These are phyloP conservation scores for Manduca sexta DNA, from an alignment of 1,140 invertebrate genomes.

Conservation along the genomic window DNA sequence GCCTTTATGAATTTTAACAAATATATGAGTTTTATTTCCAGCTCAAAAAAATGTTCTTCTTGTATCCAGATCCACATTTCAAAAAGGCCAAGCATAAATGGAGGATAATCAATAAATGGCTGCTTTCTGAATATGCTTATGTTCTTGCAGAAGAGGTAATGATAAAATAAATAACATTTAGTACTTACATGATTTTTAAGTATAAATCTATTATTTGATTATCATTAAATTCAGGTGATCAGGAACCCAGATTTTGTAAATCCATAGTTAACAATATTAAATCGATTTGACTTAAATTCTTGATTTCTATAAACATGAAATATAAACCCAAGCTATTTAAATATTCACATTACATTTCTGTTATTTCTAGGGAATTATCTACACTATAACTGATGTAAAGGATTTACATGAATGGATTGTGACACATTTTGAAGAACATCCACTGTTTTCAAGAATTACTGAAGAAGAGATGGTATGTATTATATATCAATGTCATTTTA, in stretches of 20 bases:
- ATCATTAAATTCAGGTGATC: no score
- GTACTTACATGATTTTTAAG: background rate
- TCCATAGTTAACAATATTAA: no score
- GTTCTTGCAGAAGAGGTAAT: slow-evolving; percentile 86
- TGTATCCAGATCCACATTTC: slow-evolving; percentile 99
- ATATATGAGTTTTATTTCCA: slow-evolving; percentile 67
- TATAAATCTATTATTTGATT: no score
- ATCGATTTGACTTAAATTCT: no score
- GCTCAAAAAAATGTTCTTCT: slow-evolving; percentile 98
- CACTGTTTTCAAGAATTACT: slow-evolving; percentile 86
- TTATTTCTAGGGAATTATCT: slow-evolving; percentile 86
- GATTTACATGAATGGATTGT: slow-evolving; percentile 99
- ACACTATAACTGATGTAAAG: slow-evolving; percentile 98
- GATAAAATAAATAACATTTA: background rate
- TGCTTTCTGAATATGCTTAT: slow-evolving; percentile 98
- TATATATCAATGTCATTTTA: background rate
- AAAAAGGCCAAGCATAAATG: slow-evolving; percentile 99
- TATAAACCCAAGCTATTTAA: no score
- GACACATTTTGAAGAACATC: slow-evolving; percentile 92
- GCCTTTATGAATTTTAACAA: background rate
- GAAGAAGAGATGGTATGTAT: slow-evolving; percentile 83
- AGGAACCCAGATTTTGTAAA: no score
- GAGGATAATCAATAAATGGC: slow-evolving; percentile 95
- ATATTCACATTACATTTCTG: slow-evolving; percentile 1
- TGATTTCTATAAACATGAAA: no score